phyloP scores from a whole-genome alignment of 2,888 invertebrate species.

The Sphaeridia pumilis region DNA sequence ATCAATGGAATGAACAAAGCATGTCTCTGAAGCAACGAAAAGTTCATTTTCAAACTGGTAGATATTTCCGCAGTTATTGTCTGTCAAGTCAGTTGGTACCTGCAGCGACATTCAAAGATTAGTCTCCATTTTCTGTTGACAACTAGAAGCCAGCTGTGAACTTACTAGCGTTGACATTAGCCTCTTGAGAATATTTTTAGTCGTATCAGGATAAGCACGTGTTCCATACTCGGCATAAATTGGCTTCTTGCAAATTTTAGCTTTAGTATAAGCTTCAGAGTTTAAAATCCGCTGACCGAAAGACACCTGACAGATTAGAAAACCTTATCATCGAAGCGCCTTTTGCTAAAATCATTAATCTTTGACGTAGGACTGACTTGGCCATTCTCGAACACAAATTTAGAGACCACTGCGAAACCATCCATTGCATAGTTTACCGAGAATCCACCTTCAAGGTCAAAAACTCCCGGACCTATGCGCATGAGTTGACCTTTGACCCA shows the following conservation, averaged over 20 bases:
- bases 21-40: conserved; percentile 29
- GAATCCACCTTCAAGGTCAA: conserved; percentile 40
- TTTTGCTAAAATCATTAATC: neutral
- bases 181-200: conserved; percentile 23
- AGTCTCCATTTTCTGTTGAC: too few species aligned
- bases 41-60: conserved; percentile 29
- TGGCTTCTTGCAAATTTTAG: conserved; percentile 40
- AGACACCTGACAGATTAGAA: conserved; percentile 31
- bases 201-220: conserved; percentile 28
- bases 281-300: conserved; percentile 40
- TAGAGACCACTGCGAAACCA: conserved; percentile 43
- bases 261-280: conserved; percentile 42
- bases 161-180: conserved; percentile 24
- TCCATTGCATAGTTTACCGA: conserved; percentile 43
- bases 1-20: conserved; percentile 32
- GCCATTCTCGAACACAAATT: conserved; percentile 41
- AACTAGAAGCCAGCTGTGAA: too few species aligned
- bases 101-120: conserved; percentile 8
- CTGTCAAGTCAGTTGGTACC: conserved; percentile 34
- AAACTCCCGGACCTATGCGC: conserved; percentile 44
- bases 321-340: neutral
- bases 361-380: conserved; percentile 17
- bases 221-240: conserved; percentile 42
- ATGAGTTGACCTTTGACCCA: conserved; percentile 43
- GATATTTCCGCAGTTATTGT: conserved; percentile 30